Evolutionary conservation across 2,113 vertebrate genomes (phyloP).

Genomic region (Psophia crepitans): DNA sequence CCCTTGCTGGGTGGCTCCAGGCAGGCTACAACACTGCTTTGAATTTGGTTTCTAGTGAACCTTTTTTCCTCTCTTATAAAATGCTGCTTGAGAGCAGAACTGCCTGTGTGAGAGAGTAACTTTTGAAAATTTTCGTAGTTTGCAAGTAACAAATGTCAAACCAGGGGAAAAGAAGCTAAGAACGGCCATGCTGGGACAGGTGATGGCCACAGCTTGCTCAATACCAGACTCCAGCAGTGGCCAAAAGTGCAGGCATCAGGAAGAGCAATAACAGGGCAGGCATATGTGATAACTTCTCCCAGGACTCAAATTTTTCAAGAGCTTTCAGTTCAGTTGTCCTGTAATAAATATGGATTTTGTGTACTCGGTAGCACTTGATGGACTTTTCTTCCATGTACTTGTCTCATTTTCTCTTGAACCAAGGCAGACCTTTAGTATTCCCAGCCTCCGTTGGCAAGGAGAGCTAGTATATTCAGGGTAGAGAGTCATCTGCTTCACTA

Average conservation of each 20-base stretch:
- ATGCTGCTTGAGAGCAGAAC: background rate
- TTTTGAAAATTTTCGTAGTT: background rate
- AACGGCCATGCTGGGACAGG: background rate
- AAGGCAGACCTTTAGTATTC: background rate
- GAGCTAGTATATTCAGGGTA: background rate
- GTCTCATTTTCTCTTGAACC: background rate
- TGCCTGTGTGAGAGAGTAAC: background rate
- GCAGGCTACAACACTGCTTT: background rate
- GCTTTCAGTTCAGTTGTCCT: background rate
- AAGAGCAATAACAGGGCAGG: background rate
- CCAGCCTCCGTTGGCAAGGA: background rate
- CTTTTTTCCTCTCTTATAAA: background rate
- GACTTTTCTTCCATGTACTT: background rate
- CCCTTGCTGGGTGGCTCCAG: background rate
- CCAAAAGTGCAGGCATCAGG: background rate
- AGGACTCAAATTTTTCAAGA: background rate
- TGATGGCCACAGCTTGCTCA: background rate
- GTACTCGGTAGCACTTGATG: background rate
- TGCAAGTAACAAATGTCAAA: background rate
- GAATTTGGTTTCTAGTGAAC: background rate
- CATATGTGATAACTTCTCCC: background rate
- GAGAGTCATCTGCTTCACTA: background rate
- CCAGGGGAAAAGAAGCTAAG: background rate
- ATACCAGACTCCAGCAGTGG: background rate
- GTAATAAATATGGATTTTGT: background rate